These are phyloP conservation scores for Dinomys branickii DNA, from an alignment of 2,113 vertebrate genomes.

Conservation along the genomic window DNA sequence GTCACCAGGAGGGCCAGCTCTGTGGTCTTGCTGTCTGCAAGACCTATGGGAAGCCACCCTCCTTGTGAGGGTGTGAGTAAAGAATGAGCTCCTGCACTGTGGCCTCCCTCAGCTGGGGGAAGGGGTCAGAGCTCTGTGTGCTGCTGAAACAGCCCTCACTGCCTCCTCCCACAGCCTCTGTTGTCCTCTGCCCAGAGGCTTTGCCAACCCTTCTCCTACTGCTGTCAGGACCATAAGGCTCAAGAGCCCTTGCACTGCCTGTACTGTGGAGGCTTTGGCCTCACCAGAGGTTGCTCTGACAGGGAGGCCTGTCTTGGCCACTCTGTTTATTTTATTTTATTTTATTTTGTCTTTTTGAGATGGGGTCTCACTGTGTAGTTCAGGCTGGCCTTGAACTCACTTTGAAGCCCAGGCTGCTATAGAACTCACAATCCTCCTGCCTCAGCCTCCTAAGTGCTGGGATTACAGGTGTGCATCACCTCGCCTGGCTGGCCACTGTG, in stretches of 20 bases:
- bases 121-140: background rate
- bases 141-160: too few species aligned
- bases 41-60: background rate
- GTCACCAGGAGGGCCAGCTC: background rate
- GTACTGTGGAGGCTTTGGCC: background rate
- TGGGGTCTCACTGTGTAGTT: too few species aligned
- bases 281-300: background rate
- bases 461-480: too few species aligned
- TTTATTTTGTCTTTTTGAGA: too few species aligned
- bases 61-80: too few species aligned
- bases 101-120: too few species aligned
- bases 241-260: background rate
- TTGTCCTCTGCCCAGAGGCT: background rate
- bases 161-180: too few species aligned
- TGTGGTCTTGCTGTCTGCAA: rapidly evolving
- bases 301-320: background rate
- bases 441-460: too few species aligned
- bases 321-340: background rate
- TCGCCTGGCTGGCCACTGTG: background rate
- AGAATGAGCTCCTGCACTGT: background rate
- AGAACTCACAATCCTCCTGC: too few species aligned
- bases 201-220: background rate
- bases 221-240: background rate
- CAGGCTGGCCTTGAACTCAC: too few species aligned
- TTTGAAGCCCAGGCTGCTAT: too few species aligned